Conservation (phyloP, 2,797 vertebrate species). For the Meda fulgida region DNA sequence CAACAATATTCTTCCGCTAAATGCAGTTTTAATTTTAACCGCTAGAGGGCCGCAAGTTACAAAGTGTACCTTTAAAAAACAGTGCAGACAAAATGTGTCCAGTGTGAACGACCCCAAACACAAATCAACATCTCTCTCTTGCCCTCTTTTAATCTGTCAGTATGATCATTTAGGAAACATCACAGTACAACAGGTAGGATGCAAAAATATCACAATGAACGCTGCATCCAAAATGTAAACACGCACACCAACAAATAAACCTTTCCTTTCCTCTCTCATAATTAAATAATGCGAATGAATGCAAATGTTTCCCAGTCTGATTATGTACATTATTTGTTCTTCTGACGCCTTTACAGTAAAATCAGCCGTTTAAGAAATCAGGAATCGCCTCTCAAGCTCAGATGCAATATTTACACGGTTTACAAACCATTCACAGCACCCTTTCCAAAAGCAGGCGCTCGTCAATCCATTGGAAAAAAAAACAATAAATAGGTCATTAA, state of each 20-base stretch:
- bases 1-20: background rate
- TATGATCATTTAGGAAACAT: constrained; percentile 45
- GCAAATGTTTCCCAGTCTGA: constrained; percentile 64
- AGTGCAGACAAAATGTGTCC: background rate
- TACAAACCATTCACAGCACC: constrained; percentile 76
- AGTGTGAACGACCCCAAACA: background rate
- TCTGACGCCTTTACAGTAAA: constrained; percentile 68
- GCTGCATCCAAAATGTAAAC: constrained; percentile 57
- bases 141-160: constrained; percentile 1
- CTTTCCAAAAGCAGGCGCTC: constrained; percentile 61
- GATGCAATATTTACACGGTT: constrained; percentile 72
- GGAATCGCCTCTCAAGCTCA: constrained; percentile 61
- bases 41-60: background rate
- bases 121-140: background rate
- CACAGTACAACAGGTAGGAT: constrained; percentile 58
- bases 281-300: constrained; percentile 64
- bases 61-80: background rate
- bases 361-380: constrained; percentile 36
- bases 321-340: constrained; percentile 76
- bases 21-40: background rate
- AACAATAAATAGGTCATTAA: constrained; percentile 66
- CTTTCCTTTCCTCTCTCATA: constrained; percentile 61
- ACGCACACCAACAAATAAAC: constrained; percentile 53
- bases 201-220: constrained; percentile 51
- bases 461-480: constrained; percentile 54